Conservation (phyloP, 2,113 vertebrate genomes). For the Pomatorhinus ruficollis region DNA sequence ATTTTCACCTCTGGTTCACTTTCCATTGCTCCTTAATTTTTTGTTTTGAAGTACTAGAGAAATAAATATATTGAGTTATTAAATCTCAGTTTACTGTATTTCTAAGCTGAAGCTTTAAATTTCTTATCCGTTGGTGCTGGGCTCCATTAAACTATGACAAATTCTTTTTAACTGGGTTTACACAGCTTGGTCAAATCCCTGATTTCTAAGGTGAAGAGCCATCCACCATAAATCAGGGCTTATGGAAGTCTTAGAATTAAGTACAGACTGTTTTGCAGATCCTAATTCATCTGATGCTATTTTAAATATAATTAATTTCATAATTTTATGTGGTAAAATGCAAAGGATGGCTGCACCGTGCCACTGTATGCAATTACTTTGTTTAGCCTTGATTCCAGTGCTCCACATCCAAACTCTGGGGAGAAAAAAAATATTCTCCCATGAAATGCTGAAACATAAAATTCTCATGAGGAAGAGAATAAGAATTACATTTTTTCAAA, state of each 20-base stretch:
- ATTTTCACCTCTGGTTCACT: not conserved
- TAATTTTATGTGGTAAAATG: not conserved
- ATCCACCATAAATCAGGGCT: not conserved
- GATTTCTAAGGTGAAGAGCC: not conserved
- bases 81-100: not conserved
- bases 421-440: not conserved
- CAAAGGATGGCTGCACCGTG: not conserved
- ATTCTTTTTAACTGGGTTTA: not conserved
- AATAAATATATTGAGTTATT: not conserved
- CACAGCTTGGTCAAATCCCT: not conserved
- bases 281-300: not conserved
- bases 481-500: not conserved
- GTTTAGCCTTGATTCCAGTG: not conserved
- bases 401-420: not conserved
- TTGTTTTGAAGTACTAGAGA: not conserved
- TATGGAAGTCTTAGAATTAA: not conserved
- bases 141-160: not conserved
- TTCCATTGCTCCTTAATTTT: not conserved
- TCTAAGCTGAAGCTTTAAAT: not conserved
- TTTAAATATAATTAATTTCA: not conserved
- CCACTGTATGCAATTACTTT: fast-evolving
- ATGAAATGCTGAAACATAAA: not conserved
- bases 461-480: not conserved
- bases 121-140: not conserved
- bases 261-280: not conserved